These are phyloP conservation scores for Crenichthys baileyi DNA, from an alignment of 2,797 vertebrate genomes.

Conservation along the genomic window DNA sequence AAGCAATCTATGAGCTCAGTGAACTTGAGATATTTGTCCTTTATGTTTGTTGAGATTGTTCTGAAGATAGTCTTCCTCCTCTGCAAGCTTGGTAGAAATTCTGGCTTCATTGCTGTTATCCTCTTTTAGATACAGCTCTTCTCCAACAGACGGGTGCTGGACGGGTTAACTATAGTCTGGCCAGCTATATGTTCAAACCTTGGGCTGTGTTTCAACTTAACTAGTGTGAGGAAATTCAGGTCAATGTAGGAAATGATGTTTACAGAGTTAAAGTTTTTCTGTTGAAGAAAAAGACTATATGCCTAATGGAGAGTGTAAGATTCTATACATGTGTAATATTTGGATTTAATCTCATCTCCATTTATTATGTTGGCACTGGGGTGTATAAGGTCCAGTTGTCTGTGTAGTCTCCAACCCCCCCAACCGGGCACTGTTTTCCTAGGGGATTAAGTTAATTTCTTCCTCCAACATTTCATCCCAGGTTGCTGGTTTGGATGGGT, in stretches of 20 bases:
- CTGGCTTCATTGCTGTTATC: not conserved
- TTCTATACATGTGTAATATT: not conserved
- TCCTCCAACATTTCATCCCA: no score
- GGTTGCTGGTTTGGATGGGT: no score
- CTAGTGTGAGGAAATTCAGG: not conserved
- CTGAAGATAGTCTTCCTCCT: not conserved
- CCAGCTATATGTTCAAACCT: not conserved
- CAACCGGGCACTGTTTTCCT: no score
- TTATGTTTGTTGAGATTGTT: not conserved
- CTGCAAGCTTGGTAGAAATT: not conserved
- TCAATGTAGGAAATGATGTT: not conserved
- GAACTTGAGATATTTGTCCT: not conserved
- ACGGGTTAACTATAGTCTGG: not conserved
- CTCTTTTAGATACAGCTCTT: no score
- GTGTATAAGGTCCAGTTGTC: no score
- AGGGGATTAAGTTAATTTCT: no score
- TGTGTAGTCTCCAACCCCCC: no score
- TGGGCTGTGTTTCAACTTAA: not conserved
- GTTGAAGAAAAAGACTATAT: no score
- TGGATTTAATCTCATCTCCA: not conserved
- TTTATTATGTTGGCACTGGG: not conserved
- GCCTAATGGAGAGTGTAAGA: not conserved
- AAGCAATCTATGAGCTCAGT: not conserved
- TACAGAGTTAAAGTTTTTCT: not conserved
- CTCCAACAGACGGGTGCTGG: not conserved